Conservation (phyloP, 2,113 vertebrate species). For the Datnioides undecimradiatus region DNA sequence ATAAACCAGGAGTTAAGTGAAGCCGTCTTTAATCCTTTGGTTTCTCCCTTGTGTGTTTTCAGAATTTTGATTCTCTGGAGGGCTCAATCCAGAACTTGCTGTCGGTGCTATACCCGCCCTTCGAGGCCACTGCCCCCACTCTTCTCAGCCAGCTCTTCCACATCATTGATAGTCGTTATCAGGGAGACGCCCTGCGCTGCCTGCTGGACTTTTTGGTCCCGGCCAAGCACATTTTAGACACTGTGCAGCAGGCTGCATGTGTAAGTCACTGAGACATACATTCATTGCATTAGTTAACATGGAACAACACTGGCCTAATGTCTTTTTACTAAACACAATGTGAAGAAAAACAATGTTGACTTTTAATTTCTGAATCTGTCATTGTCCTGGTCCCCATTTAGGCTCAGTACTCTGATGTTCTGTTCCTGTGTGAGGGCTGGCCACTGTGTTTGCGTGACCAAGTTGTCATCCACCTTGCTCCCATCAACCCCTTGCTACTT, state of each 20-base stretch:
- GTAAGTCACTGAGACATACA: conserved; percentile 82
- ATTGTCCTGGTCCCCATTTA: conserved; percentile 54
- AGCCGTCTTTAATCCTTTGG: not conserved
- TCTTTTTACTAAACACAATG: not conserved
- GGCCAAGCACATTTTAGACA: conserved; percentile 90
- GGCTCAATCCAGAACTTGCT: conserved; percentile 88
- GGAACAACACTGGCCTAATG: not conserved
- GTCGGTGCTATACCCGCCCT: conserved; percentile 91
- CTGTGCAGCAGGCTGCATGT: conserved; percentile 89
- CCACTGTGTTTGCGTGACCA: conserved; percentile 89
- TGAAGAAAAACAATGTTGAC: not conserved
- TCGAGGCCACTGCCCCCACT: conserved; percentile 89
- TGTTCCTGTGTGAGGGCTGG: conserved; percentile 93
- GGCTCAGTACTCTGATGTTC: conserved; percentile 86
- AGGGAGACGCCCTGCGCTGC: conserved; percentile 88
- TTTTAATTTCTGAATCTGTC: not conserved
- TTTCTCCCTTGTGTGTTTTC: conserved; percentile 4
- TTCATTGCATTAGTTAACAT: not conserved
- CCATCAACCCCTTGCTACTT: conserved; percentile 86
- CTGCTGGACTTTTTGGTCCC: conserved; percentile 93
- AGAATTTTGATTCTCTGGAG: conserved; percentile 89
- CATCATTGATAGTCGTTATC: conserved; percentile 87
- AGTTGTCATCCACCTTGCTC: conserved; percentile 88
- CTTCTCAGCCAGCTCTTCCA: conserved; percentile 92
- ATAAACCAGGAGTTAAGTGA: not conserved